Base-by-base conservation (phyloP, 2,113 vertebrate genomes). In the Podocnemis expansa region DNA sequence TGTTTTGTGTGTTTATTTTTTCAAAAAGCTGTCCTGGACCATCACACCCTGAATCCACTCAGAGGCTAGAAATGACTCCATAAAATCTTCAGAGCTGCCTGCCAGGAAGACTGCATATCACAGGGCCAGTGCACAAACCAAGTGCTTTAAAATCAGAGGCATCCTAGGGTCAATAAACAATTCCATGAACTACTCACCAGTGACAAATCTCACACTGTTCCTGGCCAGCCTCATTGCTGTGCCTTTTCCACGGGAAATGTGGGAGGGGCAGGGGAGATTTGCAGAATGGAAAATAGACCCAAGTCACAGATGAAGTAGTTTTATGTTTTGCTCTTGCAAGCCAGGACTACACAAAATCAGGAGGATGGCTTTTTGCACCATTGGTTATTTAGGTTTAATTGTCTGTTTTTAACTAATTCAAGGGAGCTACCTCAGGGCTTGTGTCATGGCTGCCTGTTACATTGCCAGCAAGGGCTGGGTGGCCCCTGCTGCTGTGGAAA, bases 331-430 rank as follows among this genome's bases (percentile, higher is more conserved):
- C 14, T 38, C 12, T 67, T 67, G 19, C 14, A 19, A 8, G 34
- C 17, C 31, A 67, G 16, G 34, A n/a, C 27, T 58, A 58, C 8
- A 67, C 31, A 67, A 34, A n/a, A 67, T 67, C 34, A 34, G 55
- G 41, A 91, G 56, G 34, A 55, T 1, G 14, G 21, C 43, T 2
- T 5, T 13, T 8, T 0, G 3, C n/a, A 56, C 85, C 6, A 1
- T 12, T 29, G 31, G 22, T 81, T 2, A 55, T 47, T 76, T 2
- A 47, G 47, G 47, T 47, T 47, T 47, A 47, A 47, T 47, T 10
- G 6, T 47, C 47, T 10, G 47, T 47, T 6, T 47, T 10, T 47
- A 8, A 47, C 47, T 8, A 10, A 47, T 8, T 10, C 47, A 8
- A 47, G 47, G 47, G 47, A 6, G 47, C 6, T 6, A 10, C 47